These are phyloP conservation scores for Brachypterus glaber DNA, from an alignment of 2,888 invertebrate genomes.

Conservation along the genomic window DNA sequence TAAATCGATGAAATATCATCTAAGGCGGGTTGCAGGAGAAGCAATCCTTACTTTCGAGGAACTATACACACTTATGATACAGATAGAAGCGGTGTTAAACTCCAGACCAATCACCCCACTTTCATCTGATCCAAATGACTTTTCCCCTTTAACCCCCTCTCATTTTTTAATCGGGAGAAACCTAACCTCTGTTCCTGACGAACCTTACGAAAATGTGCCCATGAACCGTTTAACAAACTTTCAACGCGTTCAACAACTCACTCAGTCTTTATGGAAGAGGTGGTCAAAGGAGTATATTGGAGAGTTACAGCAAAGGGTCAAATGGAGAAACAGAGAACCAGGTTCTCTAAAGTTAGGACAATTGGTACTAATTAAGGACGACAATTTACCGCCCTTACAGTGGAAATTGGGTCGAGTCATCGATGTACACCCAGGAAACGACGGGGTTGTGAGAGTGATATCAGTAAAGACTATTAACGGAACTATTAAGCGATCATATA, in stretches of 20 bases:
- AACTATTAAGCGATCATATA: no score
- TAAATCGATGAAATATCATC: constrained; percentile 10
- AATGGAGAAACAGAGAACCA: constrained; percentile 5
- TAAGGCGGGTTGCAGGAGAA: constrained; percentile 13
- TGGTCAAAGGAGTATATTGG: constrained; percentile 7
- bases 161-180: not conserved
- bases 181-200: not conserved
- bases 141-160: not conserved
- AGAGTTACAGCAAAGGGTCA: constrained; percentile 4
- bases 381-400: not conserved
- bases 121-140: not conserved
- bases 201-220: not conserved
- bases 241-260: constrained; percentile 3
- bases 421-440: not conserved
- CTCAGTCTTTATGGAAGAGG: constrained; percentile 7
- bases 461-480: no score
- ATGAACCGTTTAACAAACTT: constrained; percentile 4
- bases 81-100: constrained; percentile 6
- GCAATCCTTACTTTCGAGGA: constrained; percentile 11
- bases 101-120: not conserved
- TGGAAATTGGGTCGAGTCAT: not conserved
- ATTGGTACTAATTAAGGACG: not conserved
- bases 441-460: no score
- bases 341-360: not conserved
- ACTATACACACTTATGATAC: not conserved